A percentile compares a stretch with the other conserved stretches of the same genome.
These are phyloP conservation scores for Catagonus wagneri DNA, from an alignment of 2,113 vertebrate genomes.

Conservation along the genomic window DNA sequence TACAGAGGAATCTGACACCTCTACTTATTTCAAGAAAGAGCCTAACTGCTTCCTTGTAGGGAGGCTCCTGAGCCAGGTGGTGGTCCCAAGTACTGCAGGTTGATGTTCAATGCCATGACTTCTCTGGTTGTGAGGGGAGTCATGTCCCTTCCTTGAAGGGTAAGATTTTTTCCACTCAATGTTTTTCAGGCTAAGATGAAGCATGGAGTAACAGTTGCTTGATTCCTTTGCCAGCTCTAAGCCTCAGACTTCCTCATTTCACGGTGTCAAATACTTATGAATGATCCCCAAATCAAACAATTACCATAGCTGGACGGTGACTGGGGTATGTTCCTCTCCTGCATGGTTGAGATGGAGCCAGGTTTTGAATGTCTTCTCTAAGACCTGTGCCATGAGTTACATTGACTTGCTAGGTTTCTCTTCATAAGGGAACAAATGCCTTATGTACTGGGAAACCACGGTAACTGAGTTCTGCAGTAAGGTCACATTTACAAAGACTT, in stretches of 20 bases:
- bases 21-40: neutral
- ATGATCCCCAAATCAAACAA: neutral
- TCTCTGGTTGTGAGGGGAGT: neutral
- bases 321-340: neutral
- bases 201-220: neutral
- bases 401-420: neutral
- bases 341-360: neutral
- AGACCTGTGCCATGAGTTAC: neutral
- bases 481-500: neutral
- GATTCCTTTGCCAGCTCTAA: neutral
- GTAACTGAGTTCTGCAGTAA: neutral
- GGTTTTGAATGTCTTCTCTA: neutral
- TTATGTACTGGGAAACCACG: neutral
- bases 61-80: neutral
- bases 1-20: too few species aligned
- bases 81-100: neutral
- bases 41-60: neutral
- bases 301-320: neutral
- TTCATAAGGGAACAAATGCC: neutral
- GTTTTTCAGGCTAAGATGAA: neutral
- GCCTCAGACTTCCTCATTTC: neutral
- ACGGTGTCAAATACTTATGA: neutral
- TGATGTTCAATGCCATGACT: neutral
- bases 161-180: neutral
- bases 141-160: neutral